Evolutionary conservation across 1,140 invertebrate species (phyloP), one percentile per base, ranked within the genome.

Genomic region (Scylla paramamosain): DNA sequence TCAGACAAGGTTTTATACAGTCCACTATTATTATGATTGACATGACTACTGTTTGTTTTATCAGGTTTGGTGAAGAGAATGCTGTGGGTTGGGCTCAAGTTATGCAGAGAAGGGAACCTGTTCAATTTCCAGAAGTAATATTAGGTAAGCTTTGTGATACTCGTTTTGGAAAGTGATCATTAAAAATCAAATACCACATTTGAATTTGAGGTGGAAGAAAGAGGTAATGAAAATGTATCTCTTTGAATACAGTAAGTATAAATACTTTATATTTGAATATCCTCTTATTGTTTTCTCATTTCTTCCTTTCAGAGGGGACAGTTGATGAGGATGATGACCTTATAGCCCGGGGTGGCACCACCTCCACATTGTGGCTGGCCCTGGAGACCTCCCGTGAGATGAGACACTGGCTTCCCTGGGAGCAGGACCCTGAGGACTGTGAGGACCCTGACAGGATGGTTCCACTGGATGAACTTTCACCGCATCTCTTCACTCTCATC

Each of bases 371-470:
- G 7, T 97, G 97, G 97, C 84, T 97, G 8, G 95, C 96, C 83
- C 96, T 97, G 67, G 97, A 97, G 96, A 95, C 87, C 31, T 91
- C 97, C 0, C 96, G 97, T 89, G 96, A 97, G 95, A 45, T 93
- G 46, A 91, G 96, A 48, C 96, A 97, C 96, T 97, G 97, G 97
- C 96, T 97, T 82, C 97, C 97, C 91, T 97, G 97, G 97, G 96
- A 96, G 77, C 96, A 97, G 83, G 97, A 97, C 48, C 97, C 97
- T 20, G 97, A 97, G 87, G 96, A 97, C 83, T 97, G 97, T 96
- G 97, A 97, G 93, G 97, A 97, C 96, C 95, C 96, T 6, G 97
- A 97, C 39, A 96, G 97, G 86, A 96, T 97, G 86, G 97, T 97
- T 46, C 93, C 97, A 0, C 97, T 97, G 96, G 97, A 97, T 94